Conservation (phyloP, 2,113 vertebrate genomes). For the Aspidoscelis tigris region DNA sequence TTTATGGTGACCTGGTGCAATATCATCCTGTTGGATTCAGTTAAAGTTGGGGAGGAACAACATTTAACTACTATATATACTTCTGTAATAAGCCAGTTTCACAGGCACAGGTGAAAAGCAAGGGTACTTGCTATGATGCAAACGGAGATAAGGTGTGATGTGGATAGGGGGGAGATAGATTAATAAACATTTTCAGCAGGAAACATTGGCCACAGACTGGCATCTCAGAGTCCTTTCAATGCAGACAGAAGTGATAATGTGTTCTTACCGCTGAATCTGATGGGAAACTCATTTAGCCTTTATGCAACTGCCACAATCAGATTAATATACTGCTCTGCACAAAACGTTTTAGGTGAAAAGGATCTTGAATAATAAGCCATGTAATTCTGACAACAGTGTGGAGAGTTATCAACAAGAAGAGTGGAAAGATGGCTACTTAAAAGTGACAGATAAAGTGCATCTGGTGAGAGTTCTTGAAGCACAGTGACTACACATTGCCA, state of each 20-base stretch:
- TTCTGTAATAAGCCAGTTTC: conserved; percentile 37
- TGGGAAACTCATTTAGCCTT: background rate
- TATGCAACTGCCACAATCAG: conserved; percentile 10
- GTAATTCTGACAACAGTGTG: background rate
- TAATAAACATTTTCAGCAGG: conserved; percentile 6
- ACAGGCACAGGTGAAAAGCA: conserved; percentile 51
- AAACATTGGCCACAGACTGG: conserved; percentile 17
- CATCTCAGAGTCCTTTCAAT: background rate
- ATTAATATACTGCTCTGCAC: conserved; percentile 28
- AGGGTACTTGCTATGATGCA: conserved; percentile 49
- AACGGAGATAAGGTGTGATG: conserved; percentile 52
- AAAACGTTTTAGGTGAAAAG: conserved; percentile 22
- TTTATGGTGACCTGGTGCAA: conserved; percentile 60
- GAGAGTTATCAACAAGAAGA: background rate
- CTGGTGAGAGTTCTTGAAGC: too few species aligned
- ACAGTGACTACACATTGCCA: too few species aligned
- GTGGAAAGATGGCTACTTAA: background rate
- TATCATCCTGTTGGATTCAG: conserved; percentile 51
- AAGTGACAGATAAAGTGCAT: background rate
- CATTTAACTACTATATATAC: conserved; percentile 49
- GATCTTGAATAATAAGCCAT: background rate
- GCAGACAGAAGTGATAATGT: background rate
- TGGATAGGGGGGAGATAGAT: conserved; percentile 5
- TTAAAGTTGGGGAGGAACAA: conserved; percentile 47
- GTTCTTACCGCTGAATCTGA: conserved; percentile 11